phyloP scores from a whole-genome alignment of 1,140 invertebrate genomes.

The Luehdorfia chinensis region DNA sequence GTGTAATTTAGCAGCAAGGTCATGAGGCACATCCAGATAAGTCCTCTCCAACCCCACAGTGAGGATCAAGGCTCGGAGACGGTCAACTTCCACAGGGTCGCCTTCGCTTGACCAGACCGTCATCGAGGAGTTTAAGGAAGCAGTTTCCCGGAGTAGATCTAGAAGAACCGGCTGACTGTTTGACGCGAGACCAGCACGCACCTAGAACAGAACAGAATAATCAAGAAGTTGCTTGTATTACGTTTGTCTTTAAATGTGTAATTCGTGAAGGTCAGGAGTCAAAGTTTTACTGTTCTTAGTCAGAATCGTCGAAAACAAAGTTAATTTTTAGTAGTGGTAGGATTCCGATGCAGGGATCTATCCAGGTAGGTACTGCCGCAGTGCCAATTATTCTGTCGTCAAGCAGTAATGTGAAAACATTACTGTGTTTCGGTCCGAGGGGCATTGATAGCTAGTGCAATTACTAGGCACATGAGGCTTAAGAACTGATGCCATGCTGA shows the following conservation, averaged over 20 bases:
- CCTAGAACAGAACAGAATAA: slow-evolving; percentile 80
- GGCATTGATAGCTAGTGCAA: no score
- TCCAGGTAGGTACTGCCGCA: no score
- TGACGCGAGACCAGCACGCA: slow-evolving; percentile 85
- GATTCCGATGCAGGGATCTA: no score
- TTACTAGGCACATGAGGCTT: no score
- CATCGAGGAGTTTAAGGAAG: slow-evolving; percentile 77
- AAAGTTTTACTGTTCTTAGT: no score
- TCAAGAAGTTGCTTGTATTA: neutral
- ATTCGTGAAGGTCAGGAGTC: no score
- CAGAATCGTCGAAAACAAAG: no score
- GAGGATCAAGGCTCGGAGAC: slow-evolving; percentile 79
- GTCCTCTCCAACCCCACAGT: slow-evolving; percentile 80
- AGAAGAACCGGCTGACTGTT: slow-evolving; percentile 79
- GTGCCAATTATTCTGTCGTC: no score
- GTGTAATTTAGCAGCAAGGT: slow-evolving; percentile 75
- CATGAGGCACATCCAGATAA: slow-evolving; percentile 83
- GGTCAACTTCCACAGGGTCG: slow-evolving; percentile 80
- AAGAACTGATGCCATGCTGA: no score
- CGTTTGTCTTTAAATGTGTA: neutral
- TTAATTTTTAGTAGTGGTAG: no score
- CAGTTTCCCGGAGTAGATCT: slow-evolving; percentile 71
- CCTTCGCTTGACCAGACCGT: slow-evolving; percentile 84
- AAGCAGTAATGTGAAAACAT: no score
- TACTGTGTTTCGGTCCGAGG: no score